Percentiles rank a stretch among this genome's conserved stretches.
Evolutionary conservation across 2,113 vertebrate species (phyloP).

Genomic region (Haemorhous mexicanus): DNA sequence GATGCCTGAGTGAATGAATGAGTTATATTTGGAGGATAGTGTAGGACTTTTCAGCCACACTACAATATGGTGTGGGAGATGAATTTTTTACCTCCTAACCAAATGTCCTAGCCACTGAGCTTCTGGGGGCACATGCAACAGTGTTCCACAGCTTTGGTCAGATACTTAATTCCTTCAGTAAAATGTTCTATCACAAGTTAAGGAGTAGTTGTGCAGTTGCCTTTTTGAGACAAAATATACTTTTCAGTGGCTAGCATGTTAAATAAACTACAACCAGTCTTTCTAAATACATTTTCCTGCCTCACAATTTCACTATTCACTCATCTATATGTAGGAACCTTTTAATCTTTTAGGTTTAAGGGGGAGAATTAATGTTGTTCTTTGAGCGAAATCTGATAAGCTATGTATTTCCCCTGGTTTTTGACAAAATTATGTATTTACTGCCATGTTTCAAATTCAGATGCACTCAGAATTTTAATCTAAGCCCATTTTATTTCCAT

Average conservation of each 20-base stretch:
- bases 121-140: background rate
- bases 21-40: background rate
- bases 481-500: constrained; percentile 17
- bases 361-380: background rate
- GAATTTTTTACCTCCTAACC: background rate
- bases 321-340: background rate
- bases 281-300: background rate
- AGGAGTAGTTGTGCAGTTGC: background rate
- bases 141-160: background rate
- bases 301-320: background rate
- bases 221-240: background rate
- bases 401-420: background rate
- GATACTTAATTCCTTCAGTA: background rate
- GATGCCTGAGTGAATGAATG: constrained; percentile 8
- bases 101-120: background rate
- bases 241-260: background rate
- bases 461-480: constrained; percentile 2
- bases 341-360: background rate
- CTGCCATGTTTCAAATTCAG: background rate
- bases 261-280: background rate
- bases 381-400: constrained; percentile 5
- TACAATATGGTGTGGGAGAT: background rate
- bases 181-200: background rate
- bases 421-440: background rate
- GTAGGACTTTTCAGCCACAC: background rate